Evolutionary conservation across 2,113 vertebrate species (phyloP), one percentile per base, ranked within the genome.

Genomic region (Pachypanchax playfairii): DNA sequence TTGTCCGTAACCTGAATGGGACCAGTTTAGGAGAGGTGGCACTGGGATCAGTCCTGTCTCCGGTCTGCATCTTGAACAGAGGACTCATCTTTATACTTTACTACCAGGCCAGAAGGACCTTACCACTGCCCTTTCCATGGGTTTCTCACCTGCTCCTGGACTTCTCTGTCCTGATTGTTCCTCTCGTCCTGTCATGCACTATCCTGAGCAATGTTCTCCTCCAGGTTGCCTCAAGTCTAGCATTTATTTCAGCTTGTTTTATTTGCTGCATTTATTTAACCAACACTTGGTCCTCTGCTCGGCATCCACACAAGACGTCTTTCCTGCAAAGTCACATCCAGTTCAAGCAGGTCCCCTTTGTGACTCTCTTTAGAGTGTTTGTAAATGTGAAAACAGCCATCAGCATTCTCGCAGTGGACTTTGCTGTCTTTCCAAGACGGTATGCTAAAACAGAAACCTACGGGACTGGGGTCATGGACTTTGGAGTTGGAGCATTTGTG

Each of bases 381-480:
- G 76, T 95, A 53, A 97, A 95, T 1, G 68, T 95, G 42, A 88
- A 94, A 83, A 97, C 96, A 0, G 90, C 94, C 26, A 91, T 98
- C 83, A 93, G 93, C 78, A 98, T 99, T 66, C 77, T 99, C 36
- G 97, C 96, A 0, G 96, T 99, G 46, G 97, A 99, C 84, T 99
- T 99, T 46, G 91, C 85, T 0, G 83, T 97, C 42, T 99, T 95
- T 0, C 96, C 97, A 0, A 92, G 97, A 63, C 90, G 94, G 26
- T 95, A 94, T 1, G 96, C 96, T 29, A 99, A 99, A 85, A 89
- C 95, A 0, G 96, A 99, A 86, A 94, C 93, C 24, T 99, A 98
- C 3, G 97, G 97, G 26, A 99, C 94, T 1, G 96, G 96, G 3
- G 89, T 90, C 9, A 99, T 99, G 97, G 97, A 99, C 84, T 85